Evolutionary conservation across 2,888 invertebrate species (phyloP).

Genomic region (Melieria crassipennis): DNA sequence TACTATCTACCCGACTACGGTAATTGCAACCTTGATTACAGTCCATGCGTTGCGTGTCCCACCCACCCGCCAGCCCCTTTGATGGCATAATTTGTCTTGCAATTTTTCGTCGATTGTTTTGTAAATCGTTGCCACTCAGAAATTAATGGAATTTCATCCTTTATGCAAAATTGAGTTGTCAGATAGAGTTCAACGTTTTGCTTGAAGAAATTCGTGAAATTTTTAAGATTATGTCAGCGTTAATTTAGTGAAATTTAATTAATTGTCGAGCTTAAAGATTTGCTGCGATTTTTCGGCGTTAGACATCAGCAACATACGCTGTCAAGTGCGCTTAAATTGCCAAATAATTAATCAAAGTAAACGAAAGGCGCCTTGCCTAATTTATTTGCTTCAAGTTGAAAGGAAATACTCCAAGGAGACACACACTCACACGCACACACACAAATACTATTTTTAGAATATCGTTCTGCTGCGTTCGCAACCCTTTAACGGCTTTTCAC

Average conservation of each 20-base stretch:
- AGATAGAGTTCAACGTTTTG: too few species aligned
- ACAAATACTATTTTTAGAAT: slow-evolving; percentile 4
- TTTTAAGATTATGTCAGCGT: neutral
- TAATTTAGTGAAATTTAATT: slow-evolving; percentile 31
- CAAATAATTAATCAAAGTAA: slow-evolving; percentile 32
- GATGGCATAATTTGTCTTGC: too few species aligned
- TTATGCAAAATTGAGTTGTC: too few species aligned
- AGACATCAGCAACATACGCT: slow-evolving; percentile 12
- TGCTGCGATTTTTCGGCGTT: slow-evolving; percentile 6
- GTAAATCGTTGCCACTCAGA: too few species aligned
- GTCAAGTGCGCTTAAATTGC: slow-evolving; percentile 8
- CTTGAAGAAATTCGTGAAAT: neutral
- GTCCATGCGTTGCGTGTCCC: too few species aligned
- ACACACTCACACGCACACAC: too few species aligned
- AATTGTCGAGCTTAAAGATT: slow-evolving; percentile 22
- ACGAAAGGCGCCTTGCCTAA: neutral
- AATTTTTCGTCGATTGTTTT: too few species aligned
- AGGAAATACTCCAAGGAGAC: too few species aligned
- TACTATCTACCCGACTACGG: neutral
- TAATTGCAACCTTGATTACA: too few species aligned
- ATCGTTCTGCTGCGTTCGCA: slow-evolving; percentile 4
- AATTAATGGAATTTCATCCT: too few species aligned
- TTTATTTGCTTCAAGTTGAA: too few species aligned
- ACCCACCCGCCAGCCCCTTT: too few species aligned
- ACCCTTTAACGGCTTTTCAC: slow-evolving; percentile 12